Base-by-base conservation (phyloP, 2,888 invertebrate species). In the Habroteleia sp. region DNA sequence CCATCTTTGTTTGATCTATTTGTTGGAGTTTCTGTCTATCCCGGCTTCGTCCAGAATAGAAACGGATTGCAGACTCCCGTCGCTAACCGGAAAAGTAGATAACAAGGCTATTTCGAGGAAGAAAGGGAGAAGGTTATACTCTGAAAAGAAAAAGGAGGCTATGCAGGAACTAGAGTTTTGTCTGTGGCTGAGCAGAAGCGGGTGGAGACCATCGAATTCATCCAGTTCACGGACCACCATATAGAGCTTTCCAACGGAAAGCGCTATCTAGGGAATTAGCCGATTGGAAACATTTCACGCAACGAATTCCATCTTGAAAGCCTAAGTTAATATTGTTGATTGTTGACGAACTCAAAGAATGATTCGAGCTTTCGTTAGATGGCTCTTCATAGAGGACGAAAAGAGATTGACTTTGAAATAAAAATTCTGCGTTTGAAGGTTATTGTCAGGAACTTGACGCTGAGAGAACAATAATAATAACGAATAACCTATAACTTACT, bases 51-150 rank as follows among this genome's bases (percentile, higher is more conserved):
- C 66, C 73, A 80, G 82, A 83, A 83, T 83, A 81, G 81, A 80
- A 82, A 81, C 80, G 81, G 82, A 82, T 82, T 82, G 82, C 77
- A 74, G 79, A 77, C 79, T 81, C 79, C 82, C 81, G 80, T 81
- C 78, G 79, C 79, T 65, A 80, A 78, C 80, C 79, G 80, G 81
- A 74, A 80, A 82, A 81, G 76, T 77, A 81, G 83, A 82, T 82
- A 83, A 83, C 83, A 81, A 81, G 79, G 79, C 82, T 80, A 81
- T 82, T 79, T 74, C 76, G 75, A 66, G 68, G 62, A 73, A 74
- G 75, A 72, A 76, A 48, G 48, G 66, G 69, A 74, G 72, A 74
- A 71, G 74, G 46, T 35, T 56, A 42, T 8, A 39, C 46, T n/a
- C n/a, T 37, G 48, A 16, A 50, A 41, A 33, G 42, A 52, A 65